phyloP scores from a whole-genome alignment of 2,888 invertebrate species.

The Lacanobia wlatinum region DNA sequence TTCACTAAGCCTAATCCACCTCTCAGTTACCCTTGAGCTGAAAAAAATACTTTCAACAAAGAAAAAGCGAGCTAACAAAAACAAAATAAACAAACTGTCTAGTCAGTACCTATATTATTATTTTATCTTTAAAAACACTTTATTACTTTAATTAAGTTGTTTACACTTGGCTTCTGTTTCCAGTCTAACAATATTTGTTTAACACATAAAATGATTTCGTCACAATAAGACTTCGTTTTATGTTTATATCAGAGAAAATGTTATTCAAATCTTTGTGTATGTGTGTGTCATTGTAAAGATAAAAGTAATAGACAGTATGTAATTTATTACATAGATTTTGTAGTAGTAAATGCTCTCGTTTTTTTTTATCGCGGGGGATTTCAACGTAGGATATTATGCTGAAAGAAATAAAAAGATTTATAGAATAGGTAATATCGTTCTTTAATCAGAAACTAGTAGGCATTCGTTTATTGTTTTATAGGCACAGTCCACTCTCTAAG shows the following conservation, averaged over 20 bases:
- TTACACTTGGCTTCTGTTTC: slow-evolving; percentile 71
- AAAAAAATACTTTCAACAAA: background rate
- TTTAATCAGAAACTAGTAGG: slow-evolving; percentile 38
- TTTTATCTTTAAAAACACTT: slow-evolving; percentile 41
- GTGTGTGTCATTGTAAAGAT: slow-evolving; percentile 49
- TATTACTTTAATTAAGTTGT: slow-evolving; percentile 61
- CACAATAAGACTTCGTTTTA: slow-evolving; percentile 42
- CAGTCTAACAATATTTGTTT: slow-evolving; percentile 60
- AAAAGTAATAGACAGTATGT: slow-evolving; percentile 61
- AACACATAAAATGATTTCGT: slow-evolving; percentile 60
- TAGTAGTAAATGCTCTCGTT: slow-evolving; percentile 42
- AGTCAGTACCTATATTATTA: slow-evolving; percentile 36
- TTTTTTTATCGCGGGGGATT: slow-evolving; percentile 51
- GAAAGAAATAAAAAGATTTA: slow-evolving; percentile 62
- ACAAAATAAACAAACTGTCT: slow-evolving; percentile 13
- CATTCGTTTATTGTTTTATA: slow-evolving; percentile 26
- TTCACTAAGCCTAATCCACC: background rate
- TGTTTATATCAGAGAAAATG: slow-evolving; percentile 27
- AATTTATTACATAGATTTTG: slow-evolving; percentile 62
- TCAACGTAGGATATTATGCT: slow-evolving; percentile 15
- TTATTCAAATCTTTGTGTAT: slow-evolving; percentile 18
- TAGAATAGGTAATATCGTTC: slow-evolving; percentile 28
- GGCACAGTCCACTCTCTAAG: background rate
- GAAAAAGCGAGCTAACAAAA: background rate
- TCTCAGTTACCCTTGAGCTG: background rate